phyloP scores from a whole-genome alignment of 1,140 invertebrate genomes.

The Maconellicoccus hirsutus region DNA sequence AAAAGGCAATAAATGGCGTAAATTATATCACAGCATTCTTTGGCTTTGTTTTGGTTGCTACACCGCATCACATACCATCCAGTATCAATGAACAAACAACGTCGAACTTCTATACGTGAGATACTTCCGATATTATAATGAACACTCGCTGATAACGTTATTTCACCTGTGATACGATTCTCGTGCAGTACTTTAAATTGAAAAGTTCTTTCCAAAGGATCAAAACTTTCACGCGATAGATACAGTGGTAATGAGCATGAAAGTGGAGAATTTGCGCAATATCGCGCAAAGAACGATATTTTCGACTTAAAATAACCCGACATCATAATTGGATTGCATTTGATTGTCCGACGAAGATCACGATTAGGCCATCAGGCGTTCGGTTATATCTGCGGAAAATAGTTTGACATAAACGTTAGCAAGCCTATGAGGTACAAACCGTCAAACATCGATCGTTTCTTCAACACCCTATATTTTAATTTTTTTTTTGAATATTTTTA shows the following conservation, averaged over 20 bases:
- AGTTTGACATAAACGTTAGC: neutral
- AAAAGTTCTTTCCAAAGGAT: neutral
- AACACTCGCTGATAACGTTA: neutral
- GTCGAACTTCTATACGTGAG: neutral
- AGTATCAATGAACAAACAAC: conserved; percentile 5
- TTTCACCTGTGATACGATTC: neutral
- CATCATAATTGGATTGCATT: no score
- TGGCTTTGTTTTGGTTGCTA: neutral
- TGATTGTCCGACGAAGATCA: neutral
- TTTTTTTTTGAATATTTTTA: neutral
- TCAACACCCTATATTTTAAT: conserved; percentile 6
- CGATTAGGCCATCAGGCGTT: neutral
- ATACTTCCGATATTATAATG: neutral
- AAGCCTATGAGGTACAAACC: neutral
- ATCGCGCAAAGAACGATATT: no score
- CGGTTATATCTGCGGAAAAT: neutral
- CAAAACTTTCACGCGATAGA: neutral
- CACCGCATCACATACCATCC: neutral
- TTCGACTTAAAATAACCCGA: no score
- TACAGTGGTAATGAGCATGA: neutral
- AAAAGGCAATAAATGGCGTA: neutral
- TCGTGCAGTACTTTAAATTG: neutral
- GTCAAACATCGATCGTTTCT: neutral
- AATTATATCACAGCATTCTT: neutral
- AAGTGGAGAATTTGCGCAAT: no score